Conservation (phyloP, 2,888 invertebrate genomes). For the Nezara viridula region DNA sequence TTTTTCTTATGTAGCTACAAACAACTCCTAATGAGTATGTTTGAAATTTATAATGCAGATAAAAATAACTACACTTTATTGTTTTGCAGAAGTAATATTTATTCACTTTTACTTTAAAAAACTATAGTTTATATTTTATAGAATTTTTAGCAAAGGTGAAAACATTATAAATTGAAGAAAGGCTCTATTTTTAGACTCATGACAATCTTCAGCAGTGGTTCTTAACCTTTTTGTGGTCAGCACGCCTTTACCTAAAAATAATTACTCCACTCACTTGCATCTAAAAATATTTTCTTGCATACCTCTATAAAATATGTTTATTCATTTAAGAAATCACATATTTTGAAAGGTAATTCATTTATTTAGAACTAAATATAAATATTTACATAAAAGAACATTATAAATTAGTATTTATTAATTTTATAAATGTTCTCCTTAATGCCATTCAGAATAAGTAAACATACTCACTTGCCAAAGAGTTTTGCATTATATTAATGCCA, state of each 20-base stretch:
- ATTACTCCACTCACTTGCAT: not conserved
- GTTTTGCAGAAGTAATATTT: not conserved
- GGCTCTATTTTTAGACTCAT: not conserved
- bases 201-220: not conserved
- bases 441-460: too few species aligned
- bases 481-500: too few species aligned
- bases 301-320: not conserved
- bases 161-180: not conserved
- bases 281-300: not conserved
- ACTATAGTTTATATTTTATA: not conserved
- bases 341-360: not conserved
- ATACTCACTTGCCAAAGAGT: too few species aligned
- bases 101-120: not conserved
- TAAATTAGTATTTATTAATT: too few species aligned
- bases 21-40: not conserved
- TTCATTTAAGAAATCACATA: not conserved
- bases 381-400: too few species aligned
- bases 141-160: not conserved
- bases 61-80: not conserved
- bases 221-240: not conserved
- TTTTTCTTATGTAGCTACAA: not conserved
- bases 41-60: not conserved
- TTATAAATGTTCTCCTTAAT: too few species aligned
- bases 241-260: not conserved
- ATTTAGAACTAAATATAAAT: not conserved